Conservation (phyloP, 2,113 vertebrate species). For the Rhabdomys dilectus region DNA sequence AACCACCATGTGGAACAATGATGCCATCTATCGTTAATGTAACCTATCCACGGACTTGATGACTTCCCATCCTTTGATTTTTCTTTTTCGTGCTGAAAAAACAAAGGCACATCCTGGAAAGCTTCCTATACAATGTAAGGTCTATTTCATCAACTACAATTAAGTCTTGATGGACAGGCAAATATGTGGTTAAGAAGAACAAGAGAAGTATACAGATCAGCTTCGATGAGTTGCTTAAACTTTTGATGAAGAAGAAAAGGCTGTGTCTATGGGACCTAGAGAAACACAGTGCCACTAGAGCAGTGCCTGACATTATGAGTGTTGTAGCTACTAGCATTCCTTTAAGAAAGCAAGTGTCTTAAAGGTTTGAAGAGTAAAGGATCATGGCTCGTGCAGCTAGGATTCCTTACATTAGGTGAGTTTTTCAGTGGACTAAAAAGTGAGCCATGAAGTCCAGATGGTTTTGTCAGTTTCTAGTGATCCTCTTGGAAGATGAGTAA, state of each 20-base stretch:
- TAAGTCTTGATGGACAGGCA: slow-evolving; percentile 12
- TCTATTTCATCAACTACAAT: slow-evolving; percentile 43
- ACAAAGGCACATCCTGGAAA: slow-evolving; percentile 63
- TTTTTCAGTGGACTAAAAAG: not conserved
- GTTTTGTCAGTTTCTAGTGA: not conserved
- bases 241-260: not conserved
- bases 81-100: slow-evolving; percentile 47
- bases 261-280: not conserved
- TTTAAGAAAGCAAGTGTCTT: not conserved
- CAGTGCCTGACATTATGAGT: not conserved
- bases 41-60: not conserved
- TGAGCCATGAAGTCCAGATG: not conserved
- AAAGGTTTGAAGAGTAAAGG: not conserved
- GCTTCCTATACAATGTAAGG: slow-evolving; percentile 53
- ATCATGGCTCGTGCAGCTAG: not conserved
- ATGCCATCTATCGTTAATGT: not conserved
- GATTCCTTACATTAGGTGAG: not conserved
- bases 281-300: accelerated
- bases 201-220: not conserved
- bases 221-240: not conserved
- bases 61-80: slow-evolving; percentile 52
- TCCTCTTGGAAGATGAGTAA: not conserved
- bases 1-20: not conserved
- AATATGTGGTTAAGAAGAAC: not conserved
- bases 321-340: not conserved